These are phyloP conservation scores for Cyprichromis sp. DNA, from an alignment of 2,113 vertebrate species.

Conservation along the genomic window DNA sequence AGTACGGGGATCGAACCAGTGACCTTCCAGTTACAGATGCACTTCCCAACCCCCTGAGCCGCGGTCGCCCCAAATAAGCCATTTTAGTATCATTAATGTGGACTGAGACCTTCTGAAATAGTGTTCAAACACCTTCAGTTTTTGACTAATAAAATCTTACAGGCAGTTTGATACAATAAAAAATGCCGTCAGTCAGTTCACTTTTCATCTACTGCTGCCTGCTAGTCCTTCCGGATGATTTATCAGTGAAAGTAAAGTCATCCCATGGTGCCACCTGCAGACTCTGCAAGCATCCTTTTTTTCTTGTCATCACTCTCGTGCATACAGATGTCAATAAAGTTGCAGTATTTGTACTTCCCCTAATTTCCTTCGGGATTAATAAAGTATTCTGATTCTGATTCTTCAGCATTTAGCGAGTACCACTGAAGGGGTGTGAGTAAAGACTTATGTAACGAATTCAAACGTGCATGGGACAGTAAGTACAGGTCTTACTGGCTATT, in stretches of 20 bases:
- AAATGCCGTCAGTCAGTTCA: neutral
- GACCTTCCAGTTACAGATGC: too few species aligned
- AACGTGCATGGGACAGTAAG: neutral
- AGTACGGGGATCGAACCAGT: too few species aligned
- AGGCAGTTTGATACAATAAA: neutral
- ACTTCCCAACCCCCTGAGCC: too few species aligned
- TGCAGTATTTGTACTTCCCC: neutral
- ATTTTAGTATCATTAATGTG: neutral
- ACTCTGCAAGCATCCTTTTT: neutral
- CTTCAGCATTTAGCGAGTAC: neutral
- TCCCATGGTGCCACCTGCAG: neutral
- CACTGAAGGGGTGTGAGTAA: neutral
- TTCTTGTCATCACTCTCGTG: neutral
- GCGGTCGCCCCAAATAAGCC: too few species aligned
- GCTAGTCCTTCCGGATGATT: neutral
- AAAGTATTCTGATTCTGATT: too few species aligned
- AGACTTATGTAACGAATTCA: neutral
- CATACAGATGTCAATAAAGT: neutral
- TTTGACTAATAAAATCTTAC: neutral
- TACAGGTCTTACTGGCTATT: neutral
- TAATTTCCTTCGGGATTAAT: too few species aligned
- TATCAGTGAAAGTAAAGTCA: neutral
- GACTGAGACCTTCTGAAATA: neutral
- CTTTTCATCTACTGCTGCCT: neutral
- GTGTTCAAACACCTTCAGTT: neutral